phyloP scores from a whole-genome alignment of 2,113 vertebrate species.

The Campylorhamphus procurvoides region DNA sequence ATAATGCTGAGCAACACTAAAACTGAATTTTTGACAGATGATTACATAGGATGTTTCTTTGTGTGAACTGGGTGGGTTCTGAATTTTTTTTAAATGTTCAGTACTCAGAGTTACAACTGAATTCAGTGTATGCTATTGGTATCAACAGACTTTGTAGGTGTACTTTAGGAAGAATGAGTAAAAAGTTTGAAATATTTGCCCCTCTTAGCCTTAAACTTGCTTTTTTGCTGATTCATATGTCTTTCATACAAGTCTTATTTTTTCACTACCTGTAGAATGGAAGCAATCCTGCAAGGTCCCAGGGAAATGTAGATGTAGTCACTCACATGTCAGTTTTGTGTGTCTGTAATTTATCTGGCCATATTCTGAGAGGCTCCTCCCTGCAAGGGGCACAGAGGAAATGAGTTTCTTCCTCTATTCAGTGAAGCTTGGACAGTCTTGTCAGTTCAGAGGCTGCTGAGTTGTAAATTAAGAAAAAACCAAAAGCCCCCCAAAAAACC shows the following conservation, averaged over 20 bases:
- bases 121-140: not conserved
- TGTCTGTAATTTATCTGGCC: not conserved
- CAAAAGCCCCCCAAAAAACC: not conserved
- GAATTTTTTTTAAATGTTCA: slow-evolving; percentile 42
- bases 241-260: not conserved
- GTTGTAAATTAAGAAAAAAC: not conserved
- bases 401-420: not conserved
- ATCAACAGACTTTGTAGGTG: not conserved
- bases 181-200: not conserved
- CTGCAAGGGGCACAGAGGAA: not conserved
- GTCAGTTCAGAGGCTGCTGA: not conserved
- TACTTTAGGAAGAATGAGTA: not conserved
- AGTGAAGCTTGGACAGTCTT: not conserved
- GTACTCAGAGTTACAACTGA: not conserved
- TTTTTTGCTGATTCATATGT: not conserved
- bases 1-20: slow-evolving; percentile 54
- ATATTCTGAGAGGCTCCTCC: not conserved
- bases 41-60: slow-evolving; percentile 44
- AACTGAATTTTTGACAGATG: slow-evolving; percentile 15
- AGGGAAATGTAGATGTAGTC: not conserved
- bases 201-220: not conserved
- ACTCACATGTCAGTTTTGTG: not conserved
- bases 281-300: not conserved
- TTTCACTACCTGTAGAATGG: not conserved
- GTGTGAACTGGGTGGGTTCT: not conserved